Evolutionary conservation across 2,888 invertebrate species (phyloP).

Genomic region (Acleris sparsana): DNA sequence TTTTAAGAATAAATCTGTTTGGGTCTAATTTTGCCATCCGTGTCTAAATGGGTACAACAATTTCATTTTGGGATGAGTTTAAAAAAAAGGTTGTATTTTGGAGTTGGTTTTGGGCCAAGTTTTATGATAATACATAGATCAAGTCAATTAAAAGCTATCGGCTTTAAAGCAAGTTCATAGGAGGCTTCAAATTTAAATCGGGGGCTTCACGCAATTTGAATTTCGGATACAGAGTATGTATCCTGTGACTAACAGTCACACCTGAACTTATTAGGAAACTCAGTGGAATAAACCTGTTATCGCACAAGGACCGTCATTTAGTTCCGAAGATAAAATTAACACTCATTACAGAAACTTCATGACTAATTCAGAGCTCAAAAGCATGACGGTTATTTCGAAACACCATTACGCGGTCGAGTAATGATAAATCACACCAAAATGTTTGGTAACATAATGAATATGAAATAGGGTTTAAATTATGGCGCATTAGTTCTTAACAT

Average conservation of each 20-base stretch:
- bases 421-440: slow-evolving; percentile 24
- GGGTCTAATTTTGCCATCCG: too few species aligned
- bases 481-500: slow-evolving; percentile 30
- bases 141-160: too few species aligned
- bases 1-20: too few species aligned
- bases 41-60: too few species aligned
- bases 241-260: slow-evolving; percentile 11
- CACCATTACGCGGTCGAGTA: slow-evolving; percentile 20
- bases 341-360: slow-evolving; percentile 19
- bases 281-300: slow-evolving; percentile 26
- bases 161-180: too few species aligned
- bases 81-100: too few species aligned
- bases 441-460: slow-evolving; percentile 35
- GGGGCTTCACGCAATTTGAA: too few species aligned
- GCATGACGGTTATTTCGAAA: slow-evolving; percentile 26
- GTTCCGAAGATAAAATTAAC: slow-evolving; percentile 30
- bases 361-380: slow-evolving; percentile 28
- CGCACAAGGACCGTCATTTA: slow-evolving; percentile 17
- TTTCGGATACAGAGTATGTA: background rate
- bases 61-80: too few species aligned
- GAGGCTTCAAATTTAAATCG: too few species aligned
- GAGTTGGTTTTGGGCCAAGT: too few species aligned
- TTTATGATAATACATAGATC: too few species aligned
- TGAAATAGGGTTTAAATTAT: slow-evolving; percentile 31
- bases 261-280: background rate